These are phyloP conservation scores for Chaitophorus viminalis DNA, from an alignment of 2,888 invertebrate species.

Conservation along the genomic window DNA sequence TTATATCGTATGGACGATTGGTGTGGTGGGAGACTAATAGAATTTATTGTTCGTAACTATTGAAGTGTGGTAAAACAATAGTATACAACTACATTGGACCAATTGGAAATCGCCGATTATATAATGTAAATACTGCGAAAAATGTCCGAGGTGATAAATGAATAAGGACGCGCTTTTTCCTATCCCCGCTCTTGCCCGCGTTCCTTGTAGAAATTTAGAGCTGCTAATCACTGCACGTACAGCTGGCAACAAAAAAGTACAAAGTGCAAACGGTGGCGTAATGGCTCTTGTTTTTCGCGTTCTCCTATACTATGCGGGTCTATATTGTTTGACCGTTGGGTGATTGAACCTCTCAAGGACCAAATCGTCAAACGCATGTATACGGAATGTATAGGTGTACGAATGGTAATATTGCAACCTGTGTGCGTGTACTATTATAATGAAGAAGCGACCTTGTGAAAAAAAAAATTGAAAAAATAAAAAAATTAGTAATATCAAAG, in stretches of 20 bases:
- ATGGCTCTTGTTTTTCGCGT: background rate
- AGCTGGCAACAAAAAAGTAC: background rate
- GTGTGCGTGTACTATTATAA: constrained; percentile 24
- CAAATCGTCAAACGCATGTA: constrained; percentile 10
- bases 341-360: constrained; percentile 61
- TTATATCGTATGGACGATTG: background rate
- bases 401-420: too few relatives aligned
- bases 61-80: background rate
- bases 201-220: too few relatives aligned
- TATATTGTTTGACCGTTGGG: constrained; percentile 7
- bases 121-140: too few relatives aligned
- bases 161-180: too few relatives aligned
- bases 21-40: too few relatives aligned
- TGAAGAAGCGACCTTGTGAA: constrained; percentile 55
- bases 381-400: background rate
- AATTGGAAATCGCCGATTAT: background rate
- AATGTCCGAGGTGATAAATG: too few relatives aligned
- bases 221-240: background rate
- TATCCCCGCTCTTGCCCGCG: too few relatives aligned
- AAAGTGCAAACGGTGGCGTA: background rate
- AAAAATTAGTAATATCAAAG: constrained; percentile 28
- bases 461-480: constrained; percentile 3
- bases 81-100: background rate
- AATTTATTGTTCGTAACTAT: too few relatives aligned
- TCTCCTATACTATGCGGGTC: too few relatives aligned